phyloP scores from a whole-genome alignment of 2,888 invertebrate genomes.

The Diarsia brunnea region DNA sequence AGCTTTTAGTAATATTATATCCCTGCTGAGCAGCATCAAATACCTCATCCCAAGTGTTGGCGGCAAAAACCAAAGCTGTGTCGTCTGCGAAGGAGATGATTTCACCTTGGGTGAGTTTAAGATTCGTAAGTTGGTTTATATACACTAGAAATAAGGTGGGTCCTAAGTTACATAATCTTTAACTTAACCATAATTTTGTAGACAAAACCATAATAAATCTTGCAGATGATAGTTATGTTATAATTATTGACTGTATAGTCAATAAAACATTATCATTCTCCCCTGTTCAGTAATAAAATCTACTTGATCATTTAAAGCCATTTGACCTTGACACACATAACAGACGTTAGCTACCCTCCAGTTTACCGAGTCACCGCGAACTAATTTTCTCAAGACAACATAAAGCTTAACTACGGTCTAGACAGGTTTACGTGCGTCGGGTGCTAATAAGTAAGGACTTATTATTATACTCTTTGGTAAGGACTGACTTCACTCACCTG shows the following conservation, averaged over 20 bases:
- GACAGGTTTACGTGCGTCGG: conserved; percentile 1
- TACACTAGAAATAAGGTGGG: no score
- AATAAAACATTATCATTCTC: neutral
- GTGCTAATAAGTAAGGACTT: neutral
- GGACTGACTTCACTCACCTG: neutral
- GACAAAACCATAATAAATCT: neutral
- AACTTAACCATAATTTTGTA: neutral
- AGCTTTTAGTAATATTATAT: no score
- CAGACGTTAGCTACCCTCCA: conserved; percentile 9
- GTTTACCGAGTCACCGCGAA: conserved; percentile 34
- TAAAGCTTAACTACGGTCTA: conserved; percentile 31
- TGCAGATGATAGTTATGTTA: neutral
- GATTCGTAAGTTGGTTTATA: no score
- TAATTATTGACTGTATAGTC: neutral
- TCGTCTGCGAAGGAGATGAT: no score
- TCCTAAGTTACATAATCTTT: neutral
- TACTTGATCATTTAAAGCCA: neutral
- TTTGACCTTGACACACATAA: conserved; percentile 8
- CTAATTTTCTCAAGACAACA: conserved; percentile 41
- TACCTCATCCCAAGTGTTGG: no score
- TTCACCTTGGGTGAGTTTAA: no score
- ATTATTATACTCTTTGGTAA: no score
- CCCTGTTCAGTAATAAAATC: neutral
- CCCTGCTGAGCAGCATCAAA: no score
- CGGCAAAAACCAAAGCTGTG: no score